Evolutionary conservation across 2,888 invertebrate species (phyloP).

Genomic region (Lithophane ornitopus): DNA sequence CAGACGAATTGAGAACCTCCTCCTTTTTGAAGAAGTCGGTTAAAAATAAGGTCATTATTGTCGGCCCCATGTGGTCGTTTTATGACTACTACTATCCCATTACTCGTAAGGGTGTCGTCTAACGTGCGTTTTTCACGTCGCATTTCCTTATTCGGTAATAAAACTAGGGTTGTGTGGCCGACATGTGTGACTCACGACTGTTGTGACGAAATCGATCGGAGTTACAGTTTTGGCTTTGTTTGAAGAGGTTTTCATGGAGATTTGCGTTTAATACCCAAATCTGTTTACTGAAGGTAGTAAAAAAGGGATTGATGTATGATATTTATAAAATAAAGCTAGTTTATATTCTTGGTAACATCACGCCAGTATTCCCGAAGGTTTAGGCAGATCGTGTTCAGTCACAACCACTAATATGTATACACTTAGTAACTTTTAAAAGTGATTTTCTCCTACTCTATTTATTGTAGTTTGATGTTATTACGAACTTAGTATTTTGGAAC

Average conservation of each 20-base stretch:
- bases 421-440: no score
- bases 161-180: slow-evolving; percentile 53
- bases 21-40: no score
- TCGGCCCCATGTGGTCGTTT: slow-evolving; percentile 59
- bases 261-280: slow-evolving; percentile 6
- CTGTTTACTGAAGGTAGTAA: neutral
- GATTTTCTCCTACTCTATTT: no score
- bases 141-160: slow-evolving; percentile 60
- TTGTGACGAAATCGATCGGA: slow-evolving; percentile 27
- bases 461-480: no score
- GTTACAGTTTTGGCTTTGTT: slow-evolving; percentile 4
- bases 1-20: no score
- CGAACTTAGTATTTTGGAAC: no score
- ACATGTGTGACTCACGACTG: slow-evolving; percentile 44
- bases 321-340: neutral
- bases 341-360: neutral
- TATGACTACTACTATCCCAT: slow-evolving; percentile 62
- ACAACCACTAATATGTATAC: no score
- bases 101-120: slow-evolving; percentile 54
- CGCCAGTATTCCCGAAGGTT: neutral
- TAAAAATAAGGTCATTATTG: slow-evolving; percentile 62
- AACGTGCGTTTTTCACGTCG: slow-evolving; percentile 64
- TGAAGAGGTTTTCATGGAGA: slow-evolving; percentile 5
- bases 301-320: neutral
- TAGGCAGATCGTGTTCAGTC: no score